Evolutionary conservation across 2,113 vertebrate species (phyloP).

Genomic region (Erinaceus europaeus): DNA sequence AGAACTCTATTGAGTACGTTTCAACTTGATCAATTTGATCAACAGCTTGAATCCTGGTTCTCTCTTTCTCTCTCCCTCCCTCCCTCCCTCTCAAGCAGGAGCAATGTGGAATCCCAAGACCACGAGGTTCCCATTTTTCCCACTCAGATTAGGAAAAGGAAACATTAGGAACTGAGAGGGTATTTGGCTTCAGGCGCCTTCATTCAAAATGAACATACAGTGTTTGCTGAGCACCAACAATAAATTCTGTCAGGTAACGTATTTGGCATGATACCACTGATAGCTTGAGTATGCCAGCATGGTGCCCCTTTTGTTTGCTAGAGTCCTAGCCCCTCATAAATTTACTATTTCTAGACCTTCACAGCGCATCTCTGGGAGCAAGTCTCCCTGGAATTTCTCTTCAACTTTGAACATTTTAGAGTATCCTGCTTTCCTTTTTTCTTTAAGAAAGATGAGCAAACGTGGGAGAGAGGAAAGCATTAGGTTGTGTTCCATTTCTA

Average conservation of each 20-base stretch:
- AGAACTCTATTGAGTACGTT: too few relatives aligned
- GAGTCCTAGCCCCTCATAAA: background rate
- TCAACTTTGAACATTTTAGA: slow-evolving; percentile 27
- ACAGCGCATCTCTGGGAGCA: background rate
- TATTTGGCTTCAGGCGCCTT: background rate
- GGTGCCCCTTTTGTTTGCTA: background rate
- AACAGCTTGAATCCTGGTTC: too few relatives aligned
- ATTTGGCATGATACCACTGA: background rate
- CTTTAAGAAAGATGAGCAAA: background rate
- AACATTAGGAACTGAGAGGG: slow-evolving; percentile 31
- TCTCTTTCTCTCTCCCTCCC: too few relatives aligned
- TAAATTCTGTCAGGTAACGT: background rate
- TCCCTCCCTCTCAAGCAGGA: slow-evolving; percentile 49
- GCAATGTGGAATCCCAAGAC: slow-evolving; percentile 38
- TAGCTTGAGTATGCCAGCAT: background rate
- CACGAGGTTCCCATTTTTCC: slow-evolving; percentile 38
- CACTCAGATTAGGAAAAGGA: background rate
- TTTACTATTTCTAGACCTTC: slow-evolving; percentile 30
- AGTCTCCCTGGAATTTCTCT: background rate
- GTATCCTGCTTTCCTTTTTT: background rate
- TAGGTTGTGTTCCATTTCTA: slow-evolving; percentile 2
- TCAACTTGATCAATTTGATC: too few relatives aligned
- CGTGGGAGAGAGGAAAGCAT: too few relatives aligned
- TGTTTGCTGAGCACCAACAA: background rate
- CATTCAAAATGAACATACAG: slow-evolving; percentile 23